Base-by-base conservation (phyloP, 2,797 vertebrate genomes). In the Pelodytes ibericus region DNA sequence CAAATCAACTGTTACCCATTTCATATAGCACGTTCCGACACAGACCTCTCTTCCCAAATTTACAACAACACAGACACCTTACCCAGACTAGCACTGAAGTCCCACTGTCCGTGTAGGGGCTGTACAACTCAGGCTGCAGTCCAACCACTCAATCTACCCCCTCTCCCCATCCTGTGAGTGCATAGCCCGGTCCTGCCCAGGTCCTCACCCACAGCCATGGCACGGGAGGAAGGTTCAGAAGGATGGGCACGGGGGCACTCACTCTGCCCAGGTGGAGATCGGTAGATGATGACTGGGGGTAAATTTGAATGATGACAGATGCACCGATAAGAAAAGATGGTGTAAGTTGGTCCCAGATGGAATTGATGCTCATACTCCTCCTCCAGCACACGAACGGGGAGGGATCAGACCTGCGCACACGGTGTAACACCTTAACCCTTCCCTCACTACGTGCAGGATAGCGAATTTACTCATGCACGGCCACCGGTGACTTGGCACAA, bases 51-150 rank as follows among this genome's bases (percentile, higher is more conserved):
- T 1, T 16, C 51, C 51, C 20, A n/a, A n/a, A n/a, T n/a, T n/a
- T n/a, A n/a, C n/a, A n/a, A n/a, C 51, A 39, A 15, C 41, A n/a
- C 0, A 8, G 3, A 59, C 57, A 13, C 49, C 16, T 0, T 0
- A 41, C 30, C 56, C 26, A 53, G 49, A 7, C 56, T 58, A 9
- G 24, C 56, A 26, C 10, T 26, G 56, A 27, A 16, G n/a, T 56
- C n/a, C 51, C 20, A 2, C 7, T 56, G 51, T 22, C 51, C n/a
- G 7, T 56, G 3, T 7, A 7, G n/a, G 20, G 20, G 11, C 18
- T 16, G 4, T 16, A 4, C 20, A 7, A 3, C 1, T 24, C 51
- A 56, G 51, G 51, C 51, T 56, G 51, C 7, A 20, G 20, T 24
- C 25, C 56, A 11, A 25, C 5, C 56, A 58, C n/a, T 24, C 22